phyloP scores from a whole-genome alignment of 1,140 invertebrate genomes.

The Saccostrea cuccullata region DNA sequence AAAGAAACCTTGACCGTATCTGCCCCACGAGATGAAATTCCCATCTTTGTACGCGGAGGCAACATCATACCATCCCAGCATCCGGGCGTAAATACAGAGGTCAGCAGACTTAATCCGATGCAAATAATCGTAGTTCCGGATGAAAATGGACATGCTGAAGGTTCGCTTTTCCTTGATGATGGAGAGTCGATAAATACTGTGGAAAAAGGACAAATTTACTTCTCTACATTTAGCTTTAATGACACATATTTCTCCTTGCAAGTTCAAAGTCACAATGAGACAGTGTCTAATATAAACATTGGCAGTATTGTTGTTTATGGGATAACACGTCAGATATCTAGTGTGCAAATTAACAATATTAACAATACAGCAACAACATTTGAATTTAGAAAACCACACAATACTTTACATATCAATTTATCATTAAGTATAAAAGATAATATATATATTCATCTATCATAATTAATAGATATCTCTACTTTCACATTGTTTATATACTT shows the following conservation, averaged over 20 bases:
- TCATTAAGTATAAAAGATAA: not conserved
- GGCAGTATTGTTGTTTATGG: constrained; percentile 41
- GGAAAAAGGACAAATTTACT: constrained; percentile 58
- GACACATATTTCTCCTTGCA: constrained; percentile 33
- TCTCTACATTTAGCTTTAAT: constrained; percentile 52
- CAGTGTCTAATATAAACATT: not conserved
- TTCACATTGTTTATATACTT: too few relatives aligned
- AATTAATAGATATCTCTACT: not conserved
- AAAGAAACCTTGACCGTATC: constrained; percentile 3
- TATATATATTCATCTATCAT: not conserved
- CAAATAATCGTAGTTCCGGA: constrained; percentile 41
- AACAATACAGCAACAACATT: not conserved
- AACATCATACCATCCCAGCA: constrained; percentile 73
- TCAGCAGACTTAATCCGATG: constrained; percentile 50
- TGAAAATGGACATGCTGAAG: constrained; percentile 48
- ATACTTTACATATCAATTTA: not conserved
- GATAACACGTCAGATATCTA: constrained; percentile 21
- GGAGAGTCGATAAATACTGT: constrained; percentile 65
- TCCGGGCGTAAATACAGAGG: constrained; percentile 62
- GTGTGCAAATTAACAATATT: not conserved
- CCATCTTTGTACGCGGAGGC: constrained; percentile 74
- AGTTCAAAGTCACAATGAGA: constrained; percentile 1
- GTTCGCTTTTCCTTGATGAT: constrained; percentile 74
- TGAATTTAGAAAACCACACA: not conserved
- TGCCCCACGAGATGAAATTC: constrained; percentile 62